A percentile compares a stretch with the other conserved stretches of the same genome.
These are phyloP conservation scores for Theristicus caerulescens DNA, from an alignment of 2,113 vertebrate genomes.

Conservation along the genomic window DNA sequence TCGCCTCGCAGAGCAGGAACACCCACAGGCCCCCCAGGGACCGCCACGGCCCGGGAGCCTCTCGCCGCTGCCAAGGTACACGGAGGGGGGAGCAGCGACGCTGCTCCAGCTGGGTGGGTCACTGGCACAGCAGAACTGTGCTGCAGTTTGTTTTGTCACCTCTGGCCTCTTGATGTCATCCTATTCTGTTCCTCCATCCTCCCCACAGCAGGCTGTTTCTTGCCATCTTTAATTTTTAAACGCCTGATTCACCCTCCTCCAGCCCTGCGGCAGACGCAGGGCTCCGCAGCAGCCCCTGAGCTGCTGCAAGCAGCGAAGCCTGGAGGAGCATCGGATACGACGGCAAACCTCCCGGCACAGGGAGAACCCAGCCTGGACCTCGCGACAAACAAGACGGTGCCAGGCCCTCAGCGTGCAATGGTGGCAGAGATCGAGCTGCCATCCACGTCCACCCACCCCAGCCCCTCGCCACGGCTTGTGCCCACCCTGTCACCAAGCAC, in stretches of 20 bases:
- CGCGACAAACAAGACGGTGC: rapidly evolving
- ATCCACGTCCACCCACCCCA: not conserved
- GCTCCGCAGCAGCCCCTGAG: not conserved
- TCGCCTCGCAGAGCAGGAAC: not conserved
- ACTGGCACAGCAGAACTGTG: rapidly evolving
- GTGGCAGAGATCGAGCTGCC: too few species aligned
- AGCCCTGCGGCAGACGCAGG: not conserved
- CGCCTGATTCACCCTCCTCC: not conserved
- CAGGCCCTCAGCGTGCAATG: rapidly evolving
- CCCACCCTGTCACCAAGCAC: not conserved
- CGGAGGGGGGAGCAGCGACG: not conserved
- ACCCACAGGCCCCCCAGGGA: not conserved
- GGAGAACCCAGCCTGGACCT: not conserved
- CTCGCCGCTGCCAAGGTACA: not conserved
- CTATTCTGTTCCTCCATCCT: not conserved
- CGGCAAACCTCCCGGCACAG: not conserved
- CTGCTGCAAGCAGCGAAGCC: not conserved
- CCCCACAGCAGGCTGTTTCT: not conserved
- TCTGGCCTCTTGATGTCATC: not conserved
- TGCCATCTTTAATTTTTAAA: not conserved
- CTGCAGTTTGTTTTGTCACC: not conserved
- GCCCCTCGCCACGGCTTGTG: not conserved
- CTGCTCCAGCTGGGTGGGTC: not conserved
- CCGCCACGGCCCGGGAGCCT: not conserved
- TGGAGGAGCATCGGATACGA: not conserved